phyloP scores from a whole-genome alignment of 2,888 invertebrate species.

The Eristalinus sepulchralis region DNA sequence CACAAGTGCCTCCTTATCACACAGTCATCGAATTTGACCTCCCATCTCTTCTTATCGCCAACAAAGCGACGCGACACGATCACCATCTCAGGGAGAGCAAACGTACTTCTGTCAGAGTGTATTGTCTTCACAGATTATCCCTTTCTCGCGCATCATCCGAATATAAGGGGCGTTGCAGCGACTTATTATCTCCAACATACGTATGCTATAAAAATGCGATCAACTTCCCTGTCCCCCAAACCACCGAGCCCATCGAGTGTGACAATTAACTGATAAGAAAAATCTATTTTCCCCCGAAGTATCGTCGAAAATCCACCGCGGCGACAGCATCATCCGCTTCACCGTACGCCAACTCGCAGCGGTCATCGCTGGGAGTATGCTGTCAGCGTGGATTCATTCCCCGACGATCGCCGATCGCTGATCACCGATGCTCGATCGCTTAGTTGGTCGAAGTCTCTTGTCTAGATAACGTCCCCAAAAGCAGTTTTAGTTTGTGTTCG shows the following conservation, averaged over 20 bases:
- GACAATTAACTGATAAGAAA: slow-evolving; percentile 58
- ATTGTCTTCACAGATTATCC: background rate
- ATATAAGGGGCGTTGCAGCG: background rate
- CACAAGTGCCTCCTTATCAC: background rate
- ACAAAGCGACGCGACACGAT: background rate
- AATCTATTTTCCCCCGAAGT: slow-evolving; percentile 37
- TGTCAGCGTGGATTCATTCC: slow-evolving; percentile 10
- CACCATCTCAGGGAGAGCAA: background rate
- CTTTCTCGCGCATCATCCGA: background rate
- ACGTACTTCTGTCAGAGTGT: background rate
- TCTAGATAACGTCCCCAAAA: slow-evolving; percentile 79
- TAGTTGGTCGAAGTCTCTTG: slow-evolving; percentile 81
- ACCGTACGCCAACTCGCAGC: slow-evolving; percentile 33
- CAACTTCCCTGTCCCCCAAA: background rate
- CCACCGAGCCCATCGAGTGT: slow-evolving; percentile 14
- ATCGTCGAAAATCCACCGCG: slow-evolving; percentile 8
- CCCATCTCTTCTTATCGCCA: background rate
- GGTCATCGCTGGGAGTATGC: slow-evolving; percentile 34
- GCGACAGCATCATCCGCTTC: slow-evolving; percentile 27
- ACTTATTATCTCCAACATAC: slow-evolving; percentile 10
- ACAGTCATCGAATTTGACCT: background rate
- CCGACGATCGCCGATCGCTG: background rate
- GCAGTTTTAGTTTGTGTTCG: slow-evolving; percentile 50
- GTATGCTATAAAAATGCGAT: slow-evolving; percentile 30
- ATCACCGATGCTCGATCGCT: slow-evolving; percentile 66